Evolutionary conservation across 2,797 vertebrate species (phyloP).

Genomic region (Ammospiza maritima): DNA sequence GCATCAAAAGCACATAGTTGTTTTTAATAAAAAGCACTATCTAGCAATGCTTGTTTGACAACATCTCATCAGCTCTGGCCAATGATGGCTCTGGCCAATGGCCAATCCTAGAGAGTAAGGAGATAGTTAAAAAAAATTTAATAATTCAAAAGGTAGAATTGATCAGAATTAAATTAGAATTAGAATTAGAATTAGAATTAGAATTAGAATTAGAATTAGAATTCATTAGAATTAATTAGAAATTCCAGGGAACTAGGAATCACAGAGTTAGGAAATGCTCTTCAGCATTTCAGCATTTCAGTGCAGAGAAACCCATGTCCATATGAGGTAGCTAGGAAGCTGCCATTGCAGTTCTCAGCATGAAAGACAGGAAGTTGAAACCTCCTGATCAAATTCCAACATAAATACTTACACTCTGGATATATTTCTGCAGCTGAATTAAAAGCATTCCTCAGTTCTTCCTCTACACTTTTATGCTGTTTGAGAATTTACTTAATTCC

Average conservation of each 20-base stretch:
- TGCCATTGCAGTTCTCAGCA: background rate
- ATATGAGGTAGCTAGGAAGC: background rate
- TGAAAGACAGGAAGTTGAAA: background rate
- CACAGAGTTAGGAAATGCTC: background rate
- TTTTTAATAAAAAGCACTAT: background rate
- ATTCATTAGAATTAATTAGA: background rate
- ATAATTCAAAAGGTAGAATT: background rate
- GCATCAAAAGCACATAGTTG: fast-evolving
- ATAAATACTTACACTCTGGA: background rate
- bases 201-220: too few species aligned
- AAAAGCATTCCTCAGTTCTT: background rate
- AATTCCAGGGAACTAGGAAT: background rate
- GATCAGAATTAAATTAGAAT: background rate
- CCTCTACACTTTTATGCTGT: background rate
- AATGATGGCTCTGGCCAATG: background rate
- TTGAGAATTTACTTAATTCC: background rate
- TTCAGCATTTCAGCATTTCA: background rate
- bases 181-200: too few species aligned
- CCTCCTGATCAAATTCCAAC: background rate
- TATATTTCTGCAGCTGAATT: background rate
- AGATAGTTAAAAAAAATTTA: background rate
- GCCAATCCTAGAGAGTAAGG: background rate
- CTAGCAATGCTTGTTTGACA: background rate
- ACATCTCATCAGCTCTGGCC: background rate
- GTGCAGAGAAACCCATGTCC: background rate